phyloP scores from a whole-genome alignment of 92 coral and sea anemone genomes.

The Desmophyllum pertusum region DNA sequence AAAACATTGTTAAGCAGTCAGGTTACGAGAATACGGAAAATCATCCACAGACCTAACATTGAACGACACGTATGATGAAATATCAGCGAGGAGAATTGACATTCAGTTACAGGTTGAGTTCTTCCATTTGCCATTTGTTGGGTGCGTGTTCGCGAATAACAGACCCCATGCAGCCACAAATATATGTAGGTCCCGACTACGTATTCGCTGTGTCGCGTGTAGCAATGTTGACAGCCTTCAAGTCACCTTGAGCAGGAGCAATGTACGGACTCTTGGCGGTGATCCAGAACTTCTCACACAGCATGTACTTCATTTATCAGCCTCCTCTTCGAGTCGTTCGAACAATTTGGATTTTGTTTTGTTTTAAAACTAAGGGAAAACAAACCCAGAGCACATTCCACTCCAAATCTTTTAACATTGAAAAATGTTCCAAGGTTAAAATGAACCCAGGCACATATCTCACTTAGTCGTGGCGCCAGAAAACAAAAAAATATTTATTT shows the following conservation, averaged over 20 bases:
- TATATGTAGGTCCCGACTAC: background rate
- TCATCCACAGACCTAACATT: background rate
- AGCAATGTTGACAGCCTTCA: background rate
- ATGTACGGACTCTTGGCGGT: background rate
- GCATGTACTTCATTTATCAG: background rate
- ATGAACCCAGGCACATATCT: conserved; percentile 2
- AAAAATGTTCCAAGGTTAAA: background rate
- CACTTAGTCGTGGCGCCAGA: conserved; percentile 14
- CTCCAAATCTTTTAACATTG: background rate
- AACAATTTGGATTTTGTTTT: background rate
- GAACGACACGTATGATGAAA: too few species aligned
- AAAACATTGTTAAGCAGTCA: background rate
- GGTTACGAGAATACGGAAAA: background rate
- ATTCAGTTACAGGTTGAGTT: background rate
- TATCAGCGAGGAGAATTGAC: background rate
- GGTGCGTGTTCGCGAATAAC: background rate
- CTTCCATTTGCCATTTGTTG: background rate
- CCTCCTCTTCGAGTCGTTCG: background rate
- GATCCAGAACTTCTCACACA: background rate
- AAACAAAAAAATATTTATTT: background rate
- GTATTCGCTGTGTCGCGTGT: background rate
- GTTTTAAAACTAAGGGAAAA: background rate
- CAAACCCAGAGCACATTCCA: background rate
- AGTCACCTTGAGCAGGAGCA: background rate
- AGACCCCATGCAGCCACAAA: too few species aligned